Percentiles rank a stretch among this genome's conserved stretches.
Conservation (phyloP, 2,888 invertebrate species). For the Reticulitermes lucifugus region DNA sequence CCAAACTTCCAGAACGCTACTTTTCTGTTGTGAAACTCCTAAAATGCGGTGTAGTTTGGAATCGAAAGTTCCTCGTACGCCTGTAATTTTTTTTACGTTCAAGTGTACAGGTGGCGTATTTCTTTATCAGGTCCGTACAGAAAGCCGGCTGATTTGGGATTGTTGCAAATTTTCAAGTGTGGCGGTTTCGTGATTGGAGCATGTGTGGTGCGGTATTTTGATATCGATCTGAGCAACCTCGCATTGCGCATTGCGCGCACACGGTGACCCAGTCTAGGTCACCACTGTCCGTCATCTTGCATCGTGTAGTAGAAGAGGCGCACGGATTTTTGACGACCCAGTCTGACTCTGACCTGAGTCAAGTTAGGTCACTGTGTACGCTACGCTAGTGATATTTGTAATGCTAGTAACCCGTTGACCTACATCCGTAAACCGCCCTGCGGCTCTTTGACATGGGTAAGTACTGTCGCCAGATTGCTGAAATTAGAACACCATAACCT, state of each 20-base stretch:
- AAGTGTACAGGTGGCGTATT: no score
- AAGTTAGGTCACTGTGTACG: not conserved
- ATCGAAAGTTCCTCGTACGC: no score
- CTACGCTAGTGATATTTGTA: not conserved
- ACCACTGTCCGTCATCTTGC: conserved; percentile 8
- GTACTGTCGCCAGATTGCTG: not conserved
- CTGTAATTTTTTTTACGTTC: no score
- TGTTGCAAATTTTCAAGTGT: not conserved
- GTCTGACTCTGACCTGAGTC: conserved; percentile 36
- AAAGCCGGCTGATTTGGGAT: not conserved
- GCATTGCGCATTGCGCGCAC: conserved; percentile 32
- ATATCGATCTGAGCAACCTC: conserved; percentile 26
- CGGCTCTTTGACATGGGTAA: not conserved
- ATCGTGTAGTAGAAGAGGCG: not conserved
- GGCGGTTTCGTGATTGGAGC: not conserved
- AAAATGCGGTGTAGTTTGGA: no score
- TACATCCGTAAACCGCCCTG: not conserved
- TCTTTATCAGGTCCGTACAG: not conserved
- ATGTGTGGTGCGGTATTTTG: conserved; percentile 21
- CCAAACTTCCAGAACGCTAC: no score
- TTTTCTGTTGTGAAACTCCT: no score
- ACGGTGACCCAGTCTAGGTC: conserved; percentile 42
- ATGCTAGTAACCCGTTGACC: not conserved
- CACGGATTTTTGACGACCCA: conserved; percentile 24
- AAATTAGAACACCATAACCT: not conserved